Conservation (phyloP, 2,888 invertebrate genomes). For the Caenorhabditis drosophilae region DNA sequence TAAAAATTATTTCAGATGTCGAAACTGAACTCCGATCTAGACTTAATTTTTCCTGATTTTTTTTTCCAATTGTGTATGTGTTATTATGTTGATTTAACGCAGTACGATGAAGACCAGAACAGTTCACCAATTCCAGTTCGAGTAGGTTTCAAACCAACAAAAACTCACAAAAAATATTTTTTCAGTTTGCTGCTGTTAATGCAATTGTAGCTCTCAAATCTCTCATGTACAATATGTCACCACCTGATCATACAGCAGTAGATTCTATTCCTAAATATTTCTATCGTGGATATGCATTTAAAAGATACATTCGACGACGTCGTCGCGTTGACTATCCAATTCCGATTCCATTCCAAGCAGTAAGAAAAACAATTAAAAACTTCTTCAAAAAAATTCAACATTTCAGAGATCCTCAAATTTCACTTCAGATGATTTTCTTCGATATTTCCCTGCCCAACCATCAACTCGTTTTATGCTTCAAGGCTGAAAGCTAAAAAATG, state of each 20-base stretch:
- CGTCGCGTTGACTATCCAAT: not conserved
- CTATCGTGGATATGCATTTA: constrained; percentile 7
- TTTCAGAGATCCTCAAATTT: constrained; percentile 4
- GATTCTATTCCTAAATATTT: not conserved
- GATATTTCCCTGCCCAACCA: too few relatives aligned
- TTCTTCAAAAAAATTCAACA: not conserved
- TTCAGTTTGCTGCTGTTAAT: not conserved
- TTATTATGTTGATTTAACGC: not conserved
- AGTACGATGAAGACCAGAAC: not conserved
- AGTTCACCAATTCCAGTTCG: not conserved
- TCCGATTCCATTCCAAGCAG: constrained; percentile 6
- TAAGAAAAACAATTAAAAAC: not conserved
- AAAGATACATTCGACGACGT: constrained; percentile 21
- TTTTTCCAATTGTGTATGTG: not conserved
- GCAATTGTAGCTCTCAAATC: constrained; percentile 14
- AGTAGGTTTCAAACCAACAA: not conserved
- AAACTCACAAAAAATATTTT: not conserved
- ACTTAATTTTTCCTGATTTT: not conserved
- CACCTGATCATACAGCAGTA: constrained; percentile 4
- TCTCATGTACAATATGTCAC: constrained; percentile 3
- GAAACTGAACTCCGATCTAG: not conserved
- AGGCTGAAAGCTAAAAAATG: constrained; percentile 8
- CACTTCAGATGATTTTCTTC: constrained; percentile 4
- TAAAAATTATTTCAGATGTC: not conserved
- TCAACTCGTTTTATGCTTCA: constrained; percentile 8